Percentiles rank a stretch among this genome's conserved stretches.
Evolutionary conservation across 2,888 invertebrate genomes (phyloP).

Genomic region (Thymelicus acteon): DNA sequence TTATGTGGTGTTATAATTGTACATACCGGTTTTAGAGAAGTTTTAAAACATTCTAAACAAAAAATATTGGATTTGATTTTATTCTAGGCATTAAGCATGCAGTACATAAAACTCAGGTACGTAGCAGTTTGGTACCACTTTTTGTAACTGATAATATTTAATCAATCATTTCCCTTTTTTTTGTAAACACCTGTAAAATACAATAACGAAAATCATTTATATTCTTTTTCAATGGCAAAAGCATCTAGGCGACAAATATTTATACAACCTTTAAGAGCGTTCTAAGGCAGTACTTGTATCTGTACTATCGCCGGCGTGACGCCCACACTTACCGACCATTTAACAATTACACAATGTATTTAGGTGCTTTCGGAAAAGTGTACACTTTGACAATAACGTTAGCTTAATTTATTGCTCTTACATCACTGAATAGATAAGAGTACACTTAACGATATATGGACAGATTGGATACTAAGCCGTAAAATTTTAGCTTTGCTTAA

Average conservation of each 20-base stretch:
- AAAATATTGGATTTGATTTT: neutral
- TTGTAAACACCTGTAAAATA: no score
- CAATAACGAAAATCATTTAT: no score
- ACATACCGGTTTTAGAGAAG: conserved; percentile 2
- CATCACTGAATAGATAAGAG: conserved; percentile 34
- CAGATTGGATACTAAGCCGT: no score
- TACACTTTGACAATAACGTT: conserved; percentile 61
- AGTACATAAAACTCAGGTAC: no score
- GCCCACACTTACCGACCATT: conserved; percentile 59
- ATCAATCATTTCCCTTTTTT: no score
- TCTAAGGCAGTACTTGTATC: conserved; percentile 53
- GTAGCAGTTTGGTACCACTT: neutral
- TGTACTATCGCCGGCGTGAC: conserved; percentile 59
- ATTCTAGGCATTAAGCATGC: neutral
- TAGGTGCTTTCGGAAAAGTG: conserved; percentile 63
- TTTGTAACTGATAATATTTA: neutral
- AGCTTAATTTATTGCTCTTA: conserved; percentile 57
- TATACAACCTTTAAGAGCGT: neutral
- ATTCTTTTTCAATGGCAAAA: no score
- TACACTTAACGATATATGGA: neutral
- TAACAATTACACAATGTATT: conserved; percentile 68
- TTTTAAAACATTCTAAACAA: neutral
- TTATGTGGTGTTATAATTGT: conserved; percentile 8
- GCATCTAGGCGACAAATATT: no score
- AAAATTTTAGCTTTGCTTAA: no score